Evolutionary conservation across 2,888 invertebrate species (phyloP).

Genomic region (Agonopterix subpropinquella): DNA sequence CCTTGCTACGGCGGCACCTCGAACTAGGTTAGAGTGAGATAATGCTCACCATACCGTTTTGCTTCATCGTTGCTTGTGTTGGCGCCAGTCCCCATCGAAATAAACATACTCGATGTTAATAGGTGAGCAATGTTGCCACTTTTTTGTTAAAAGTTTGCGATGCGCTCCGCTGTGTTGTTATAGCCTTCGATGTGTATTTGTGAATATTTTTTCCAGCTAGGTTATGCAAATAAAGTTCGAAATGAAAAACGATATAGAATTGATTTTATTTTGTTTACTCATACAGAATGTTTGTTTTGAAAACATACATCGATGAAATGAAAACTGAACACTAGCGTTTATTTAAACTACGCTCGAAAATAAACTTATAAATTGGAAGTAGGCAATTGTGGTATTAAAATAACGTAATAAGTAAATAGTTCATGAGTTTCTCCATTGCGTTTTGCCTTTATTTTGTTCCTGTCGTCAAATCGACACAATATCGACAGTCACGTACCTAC

Average conservation of each 20-base stretch:
- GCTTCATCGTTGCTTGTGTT: slow-evolving; percentile 42
- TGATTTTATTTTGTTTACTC: neutral
- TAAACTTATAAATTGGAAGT: too few relatives aligned
- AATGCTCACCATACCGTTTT: slow-evolving; percentile 45
- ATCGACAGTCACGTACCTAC: too few relatives aligned
- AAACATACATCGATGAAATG: neutral
- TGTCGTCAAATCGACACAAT: too few relatives aligned
- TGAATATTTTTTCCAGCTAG: slow-evolving; percentile 1
- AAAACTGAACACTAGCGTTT: too few relatives aligned
- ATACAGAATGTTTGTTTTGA: neutral
- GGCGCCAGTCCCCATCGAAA: slow-evolving; percentile 26
- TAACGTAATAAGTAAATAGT: too few relatives aligned
- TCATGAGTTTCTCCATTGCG: too few relatives aligned
- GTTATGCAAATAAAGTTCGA: neutral
- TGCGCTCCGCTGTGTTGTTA: slow-evolving; percentile 6
- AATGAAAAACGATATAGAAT: neutral
- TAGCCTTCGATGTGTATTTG: slow-evolving; percentile 11
- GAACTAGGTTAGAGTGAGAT: slow-evolving; percentile 56
- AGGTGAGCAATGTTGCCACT: slow-evolving; percentile 23
- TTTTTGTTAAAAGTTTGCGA: slow-evolving; percentile 12
- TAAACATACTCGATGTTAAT: slow-evolving; percentile 30
- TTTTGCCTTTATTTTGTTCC: too few relatives aligned
- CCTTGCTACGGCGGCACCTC: slow-evolving; percentile 22
- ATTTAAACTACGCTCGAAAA: too few relatives aligned
- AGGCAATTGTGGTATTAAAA: too few relatives aligned